Evolutionary conservation across 2,113 vertebrate genomes (phyloP).

Genomic region (Aphyosemion australe): DNA sequence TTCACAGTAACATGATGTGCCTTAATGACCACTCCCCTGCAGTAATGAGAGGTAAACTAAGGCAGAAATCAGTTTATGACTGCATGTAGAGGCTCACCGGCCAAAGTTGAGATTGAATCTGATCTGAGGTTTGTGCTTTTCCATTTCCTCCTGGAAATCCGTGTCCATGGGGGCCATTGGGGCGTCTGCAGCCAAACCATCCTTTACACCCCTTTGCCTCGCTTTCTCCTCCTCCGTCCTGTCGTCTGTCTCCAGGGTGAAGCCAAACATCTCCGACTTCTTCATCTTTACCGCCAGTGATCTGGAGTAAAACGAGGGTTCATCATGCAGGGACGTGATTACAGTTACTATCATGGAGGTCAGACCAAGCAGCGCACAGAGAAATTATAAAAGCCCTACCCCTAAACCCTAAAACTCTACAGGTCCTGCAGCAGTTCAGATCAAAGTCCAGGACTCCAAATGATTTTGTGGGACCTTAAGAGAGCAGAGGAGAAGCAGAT

Average conservation of each 20-base stretch:
- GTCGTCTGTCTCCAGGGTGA: constrained; percentile 73
- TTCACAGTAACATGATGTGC: background rate
- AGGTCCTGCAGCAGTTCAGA: no score
- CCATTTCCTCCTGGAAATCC: constrained; percentile 82
- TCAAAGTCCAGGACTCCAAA: no score
- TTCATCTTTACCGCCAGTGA: constrained; percentile 74
- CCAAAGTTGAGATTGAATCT: constrained; percentile 81
- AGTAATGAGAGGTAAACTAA: background rate
- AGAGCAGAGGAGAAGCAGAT: no score
- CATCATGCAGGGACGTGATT: no score
- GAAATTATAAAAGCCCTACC: no score
- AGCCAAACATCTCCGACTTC: constrained; percentile 71
- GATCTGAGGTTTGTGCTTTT: constrained; percentile 63
- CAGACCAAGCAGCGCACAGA: no score
- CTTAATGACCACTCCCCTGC: constrained; percentile 15
- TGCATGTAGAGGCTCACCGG: constrained; percentile 67
- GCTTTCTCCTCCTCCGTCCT: constrained; percentile 68
- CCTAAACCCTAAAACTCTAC: no score
- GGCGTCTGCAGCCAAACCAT: constrained; percentile 46
- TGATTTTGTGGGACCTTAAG: no score
- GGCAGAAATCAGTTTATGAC: constrained; percentile 1
- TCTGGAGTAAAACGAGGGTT: constrained; percentile 9
- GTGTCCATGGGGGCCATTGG: constrained; percentile 86
- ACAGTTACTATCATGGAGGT: no score
- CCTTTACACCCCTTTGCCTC: constrained; percentile 9